Percentiles rank a stretch among this genome's conserved stretches.
Conservation (phyloP, 2,113 vertebrate genomes). For the Oncorhynchus keta region DNA sequence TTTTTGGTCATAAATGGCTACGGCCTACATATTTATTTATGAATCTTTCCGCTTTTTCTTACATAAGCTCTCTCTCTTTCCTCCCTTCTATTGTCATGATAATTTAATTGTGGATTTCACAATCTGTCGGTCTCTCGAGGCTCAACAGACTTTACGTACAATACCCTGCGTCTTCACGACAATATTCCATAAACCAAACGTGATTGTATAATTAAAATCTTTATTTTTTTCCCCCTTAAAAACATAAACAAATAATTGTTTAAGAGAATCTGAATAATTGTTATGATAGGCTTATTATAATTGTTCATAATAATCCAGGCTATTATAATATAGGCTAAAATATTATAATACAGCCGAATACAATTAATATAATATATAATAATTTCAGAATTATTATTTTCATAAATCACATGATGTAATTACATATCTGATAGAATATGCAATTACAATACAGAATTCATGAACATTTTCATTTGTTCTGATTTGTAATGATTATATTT, state of each 20-base stretch:
- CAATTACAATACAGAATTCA: too few species aligned
- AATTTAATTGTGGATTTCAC: constrained; percentile 73
- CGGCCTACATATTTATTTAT: not conserved
- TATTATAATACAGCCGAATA: not conserved
- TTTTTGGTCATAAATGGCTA: too few species aligned
- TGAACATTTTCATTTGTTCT: too few species aligned
- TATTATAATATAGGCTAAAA: not conserved
- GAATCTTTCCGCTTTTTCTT: not conserved
- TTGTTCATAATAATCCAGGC: not conserved
- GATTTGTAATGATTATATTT: too few species aligned
- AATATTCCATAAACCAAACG: not conserved
- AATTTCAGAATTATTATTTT: not conserved
- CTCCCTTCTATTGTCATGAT: constrained; percentile 70
- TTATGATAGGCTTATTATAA: too few species aligned
- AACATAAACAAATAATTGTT: too few species aligned
- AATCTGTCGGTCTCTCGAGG: constrained; percentile 62
- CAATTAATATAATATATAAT: not conserved
- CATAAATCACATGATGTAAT: not conserved
- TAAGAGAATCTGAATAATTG: too few species aligned
- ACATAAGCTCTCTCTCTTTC: constrained; percentile 27
- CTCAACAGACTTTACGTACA: constrained; percentile 40
- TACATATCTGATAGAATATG: too few species aligned
- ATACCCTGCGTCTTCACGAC: not conserved
- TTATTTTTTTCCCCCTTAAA: too few species aligned
- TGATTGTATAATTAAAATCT: not conserved